These are phyloP conservation scores for Frankliniella fusca DNA, from an alignment of 2,888 invertebrate genomes.

Conservation along the genomic window DNA sequence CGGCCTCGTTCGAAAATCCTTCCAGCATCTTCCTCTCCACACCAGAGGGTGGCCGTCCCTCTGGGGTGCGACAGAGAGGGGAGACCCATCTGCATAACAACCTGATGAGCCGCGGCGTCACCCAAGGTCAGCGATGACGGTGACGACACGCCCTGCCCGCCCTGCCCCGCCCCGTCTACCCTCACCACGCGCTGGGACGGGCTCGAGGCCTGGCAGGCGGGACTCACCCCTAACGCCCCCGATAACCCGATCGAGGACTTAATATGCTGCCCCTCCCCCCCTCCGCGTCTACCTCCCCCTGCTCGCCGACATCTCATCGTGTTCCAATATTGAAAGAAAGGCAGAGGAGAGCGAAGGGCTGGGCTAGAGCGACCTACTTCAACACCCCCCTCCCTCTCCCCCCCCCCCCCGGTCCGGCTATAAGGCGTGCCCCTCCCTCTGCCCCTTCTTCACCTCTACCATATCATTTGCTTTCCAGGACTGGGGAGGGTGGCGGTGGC, in stretches of 20 bases:
- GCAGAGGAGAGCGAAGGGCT: background rate
- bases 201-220: background rate
- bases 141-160: background rate
- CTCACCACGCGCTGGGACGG: background rate
- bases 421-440: background rate
- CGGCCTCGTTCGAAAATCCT: no score
- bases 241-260: background rate
- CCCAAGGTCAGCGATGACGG: background rate
- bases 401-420: background rate
- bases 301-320: background rate
- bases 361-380: background rate
- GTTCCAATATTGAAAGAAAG: conserved; percentile 22
- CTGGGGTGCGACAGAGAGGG: background rate
- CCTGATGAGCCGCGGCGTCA: background rate
- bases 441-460: no score
- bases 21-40: no score
- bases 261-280: background rate
- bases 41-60: background rate
- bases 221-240: background rate
- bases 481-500: no score
- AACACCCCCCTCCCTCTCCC: background rate
- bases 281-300: background rate
- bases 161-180: background rate
- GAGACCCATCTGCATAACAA: background rate
- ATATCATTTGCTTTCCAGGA: no score